Percentiles rank a stretch among this genome's conserved stretches.
Conservation (phyloP, 2,113 vertebrate genomes). For the Cebus imitator region DNA sequence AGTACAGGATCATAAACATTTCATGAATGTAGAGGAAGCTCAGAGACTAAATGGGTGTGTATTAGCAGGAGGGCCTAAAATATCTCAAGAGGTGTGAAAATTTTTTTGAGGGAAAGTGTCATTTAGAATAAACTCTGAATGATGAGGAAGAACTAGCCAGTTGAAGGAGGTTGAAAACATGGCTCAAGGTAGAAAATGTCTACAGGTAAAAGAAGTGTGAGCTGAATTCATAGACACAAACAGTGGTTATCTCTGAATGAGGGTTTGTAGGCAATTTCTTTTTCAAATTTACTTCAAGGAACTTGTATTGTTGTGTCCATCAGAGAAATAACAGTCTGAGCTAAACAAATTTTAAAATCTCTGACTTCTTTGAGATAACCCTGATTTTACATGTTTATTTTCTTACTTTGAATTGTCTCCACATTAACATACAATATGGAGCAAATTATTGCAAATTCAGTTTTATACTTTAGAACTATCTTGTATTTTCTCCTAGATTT, state of each 20-base stretch:
- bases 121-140: neutral
- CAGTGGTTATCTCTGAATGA: neutral
- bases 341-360: neutral
- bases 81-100: neutral
- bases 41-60: neutral
- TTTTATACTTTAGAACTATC: neutral
- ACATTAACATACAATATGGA: neutral
- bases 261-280: neutral
- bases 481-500: neutral
- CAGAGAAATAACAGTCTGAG: constrained; percentile 4
- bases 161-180: neutral
- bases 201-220: neutral
- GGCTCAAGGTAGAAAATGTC: neutral
- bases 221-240: neutral
- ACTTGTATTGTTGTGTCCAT: neutral
- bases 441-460: neutral
- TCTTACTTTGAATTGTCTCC: neutral
- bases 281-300: constrained; percentile 15
- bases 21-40: neutral
- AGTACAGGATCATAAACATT: neutral
- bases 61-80: neutral
- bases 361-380: neutral
- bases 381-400: neutral
- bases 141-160: neutral
- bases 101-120: neutral